Base-by-base conservation (phyloP, 1,140 invertebrate genomes). In the Nylanderia fulva region DNA sequence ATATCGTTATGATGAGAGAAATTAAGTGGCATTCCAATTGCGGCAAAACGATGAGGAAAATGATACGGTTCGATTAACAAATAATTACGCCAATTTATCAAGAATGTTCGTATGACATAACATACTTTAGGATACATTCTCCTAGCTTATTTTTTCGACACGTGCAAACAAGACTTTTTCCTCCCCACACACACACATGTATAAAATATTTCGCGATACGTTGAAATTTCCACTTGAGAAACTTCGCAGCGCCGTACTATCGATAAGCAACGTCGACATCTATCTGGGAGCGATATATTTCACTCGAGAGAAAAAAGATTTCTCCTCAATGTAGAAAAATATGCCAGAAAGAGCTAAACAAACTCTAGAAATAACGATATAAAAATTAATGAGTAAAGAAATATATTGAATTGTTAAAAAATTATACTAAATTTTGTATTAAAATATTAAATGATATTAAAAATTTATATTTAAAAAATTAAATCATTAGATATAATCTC, bases 181-280 rank as follows among this genome's bases (percentile, higher is more conserved):
- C 39, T 9, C 3, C 48, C n/a, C n/a, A n/a, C n/a, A n/a, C n/a
- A n/a, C n/a, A 13, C 39, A 24, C 64, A 21, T 9, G 18, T 33
- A n/a, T 18, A 24, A 27, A 69, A 58, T 58, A 72, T 72, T 82
- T 58, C 11, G 36, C 36, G 66, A 72, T 82, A 80, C 36, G 52
- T 9, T 42, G 54, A 72, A 72, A 82, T 82, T 82, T 82, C 52
- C 54, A 82, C 66, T 18, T 82, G 77, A 82, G 27, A 45, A 82
- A 82, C 71, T 72, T 82, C 29, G 52, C 71, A 82, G 56, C 27
- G 13, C 64, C 45, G 18, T 18, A 39, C 66, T 82, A 71, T 82
- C 77, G 21, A 72, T 72, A 72, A 72, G 36, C 66, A 60, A 72
- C 66, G 66, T 82, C 77, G 54, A 42, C 66, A 72, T 72, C 36